Base-by-base conservation (phyloP, 2,113 vertebrate species). In the Columba livia region DNA sequence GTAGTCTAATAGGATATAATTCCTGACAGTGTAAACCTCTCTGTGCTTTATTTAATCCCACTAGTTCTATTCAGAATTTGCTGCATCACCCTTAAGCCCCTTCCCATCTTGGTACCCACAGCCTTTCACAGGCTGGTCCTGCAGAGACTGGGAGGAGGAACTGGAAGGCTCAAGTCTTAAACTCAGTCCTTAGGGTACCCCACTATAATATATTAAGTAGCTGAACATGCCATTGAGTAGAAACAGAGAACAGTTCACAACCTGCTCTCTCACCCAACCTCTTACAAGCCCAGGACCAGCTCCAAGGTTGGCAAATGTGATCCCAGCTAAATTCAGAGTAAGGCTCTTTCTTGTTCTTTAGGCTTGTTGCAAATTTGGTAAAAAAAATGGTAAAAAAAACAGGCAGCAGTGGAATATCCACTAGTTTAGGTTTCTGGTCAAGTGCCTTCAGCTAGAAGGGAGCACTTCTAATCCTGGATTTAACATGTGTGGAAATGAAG, bases 1-100 rank as follows among this genome's bases (percentile, higher is more conserved):
- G 34, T 50, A 72, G 86, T 87, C 70, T 90, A 94, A 96, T 75
- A 93, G 90, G 90, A 84, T 92, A 53, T 89, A 89, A 90, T 90
- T 81, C 83, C 58, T 79, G 50, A 77, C 31, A 77, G 79, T 19
- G 58, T 79, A 95, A 94, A 93, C 58, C 44, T 64, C 88, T 80
- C 65, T 17, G 40, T 58, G 69, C 73, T 95, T 74, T 92, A 84
- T 67, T 93, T 94, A 96, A 95, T 92, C 85, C 56, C 19, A 10
- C 26, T 15, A 12, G 12, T 21, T 61, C 84, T 50, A 81, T 64
- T 65, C 62, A 85, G 83, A 31, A 8, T 79, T 89, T 17, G 40
- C n/a, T 36, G 10, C 3, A 25, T 67, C 80, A 60, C 65, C 24
- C 42, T 71, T 56, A 81, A 86, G 9, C 58, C 58, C n/a, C 26